These are phyloP conservation scores for Pectinophora gossypiella DNA, from an alignment of 1,140 invertebrate species.

Conservation along the genomic window DNA sequence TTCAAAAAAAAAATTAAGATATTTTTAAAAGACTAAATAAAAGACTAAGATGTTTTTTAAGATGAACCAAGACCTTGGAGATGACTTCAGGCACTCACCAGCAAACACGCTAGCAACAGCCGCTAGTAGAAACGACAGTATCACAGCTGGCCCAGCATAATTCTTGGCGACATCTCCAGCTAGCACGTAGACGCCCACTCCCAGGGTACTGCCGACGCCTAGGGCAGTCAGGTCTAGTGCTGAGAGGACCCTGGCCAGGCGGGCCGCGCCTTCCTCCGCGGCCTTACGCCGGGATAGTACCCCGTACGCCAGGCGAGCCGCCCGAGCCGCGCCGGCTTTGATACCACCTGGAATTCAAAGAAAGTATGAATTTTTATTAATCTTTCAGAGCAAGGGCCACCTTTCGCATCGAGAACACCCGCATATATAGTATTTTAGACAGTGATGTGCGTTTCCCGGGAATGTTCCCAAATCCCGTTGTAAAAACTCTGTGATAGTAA, in stretches of 20 bases:
- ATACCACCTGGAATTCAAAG: slow-evolving; percentile 53
- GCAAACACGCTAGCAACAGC: slow-evolving; percentile 90
- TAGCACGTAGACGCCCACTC: slow-evolving; percentile 92
- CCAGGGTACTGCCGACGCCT: slow-evolving; percentile 90
- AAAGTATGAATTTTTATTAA: too few species aligned
- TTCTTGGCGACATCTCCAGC: slow-evolving; percentile 89
- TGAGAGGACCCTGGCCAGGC: slow-evolving; percentile 81
- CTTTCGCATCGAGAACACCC: too few species aligned
- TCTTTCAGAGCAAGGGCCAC: too few species aligned
- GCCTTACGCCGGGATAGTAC: slow-evolving; percentile 75
- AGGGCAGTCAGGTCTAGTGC: slow-evolving; percentile 86
- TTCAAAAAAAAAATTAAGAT: too few species aligned
- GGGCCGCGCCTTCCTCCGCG: slow-evolving; percentile 66
- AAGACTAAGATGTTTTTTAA: too few species aligned
- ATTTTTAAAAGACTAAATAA: too few species aligned
- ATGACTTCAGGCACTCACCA: slow-evolving; percentile 79
- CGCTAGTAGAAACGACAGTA: slow-evolving; percentile 89
- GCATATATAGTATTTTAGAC: too few species aligned
- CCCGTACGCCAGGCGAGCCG: slow-evolving; percentile 44
- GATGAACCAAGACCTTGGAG: too few species aligned
- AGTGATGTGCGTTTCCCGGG: too few species aligned
- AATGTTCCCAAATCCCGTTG: too few species aligned
- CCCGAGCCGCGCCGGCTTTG: slow-evolving; percentile 42
- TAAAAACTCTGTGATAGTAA: too few species aligned
- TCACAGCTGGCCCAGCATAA: slow-evolving; percentile 87